Evolutionary conservation across 1,140 invertebrate species (phyloP), one percentile per base, ranked within the genome.

Genomic region (Drosophila jambulina): DNA sequence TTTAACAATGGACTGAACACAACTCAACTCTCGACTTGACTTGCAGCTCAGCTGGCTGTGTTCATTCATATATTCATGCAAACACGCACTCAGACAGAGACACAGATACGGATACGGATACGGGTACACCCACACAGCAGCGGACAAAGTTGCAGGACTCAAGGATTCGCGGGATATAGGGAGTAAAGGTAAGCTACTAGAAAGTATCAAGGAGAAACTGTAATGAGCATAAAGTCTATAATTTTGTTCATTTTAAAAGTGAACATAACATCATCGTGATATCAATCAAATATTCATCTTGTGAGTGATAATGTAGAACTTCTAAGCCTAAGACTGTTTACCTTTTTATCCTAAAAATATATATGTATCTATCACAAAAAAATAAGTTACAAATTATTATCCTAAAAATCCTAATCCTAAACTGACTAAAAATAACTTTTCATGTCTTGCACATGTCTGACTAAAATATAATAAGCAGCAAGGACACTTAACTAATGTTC

Each of bases 11-110:
- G 64, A 80, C 71, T 75, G 57, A 40, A 70, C 70, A 64, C 72
- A 83, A 72, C 80, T 80, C 75, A 69, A 61, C 82, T 69, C 82
- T 69, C 80, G 36, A 74, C 72, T 77, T 61, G 65, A 57, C 77
- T 87, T 68, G 77, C 78, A 70, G 65, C 81, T 83, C 83, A 83
- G 67, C 67, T 70, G 67, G 67, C 63, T 62, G 67, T 46, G 67
- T 82, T 80, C 83, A 85, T 84, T 80, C 82, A 86, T 83, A 81
- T 77, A 85, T 77, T 71, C 61, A 84, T 80, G 61, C 78, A 64
- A 57, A 77, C 67, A 70, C 61, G 61, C 75, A 63, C 64, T 15
- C 65, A 71, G 38, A 46, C 59, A 53, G 46, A 51, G 48, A 32
- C 48, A 32, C 48, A n/a, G 25, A 46, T 40, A 51, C 40, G 56